These are phyloP conservation scores for Drosophila lacicola DNA, from an alignment of 2,888 invertebrate genomes.

Conservation along the genomic window DNA sequence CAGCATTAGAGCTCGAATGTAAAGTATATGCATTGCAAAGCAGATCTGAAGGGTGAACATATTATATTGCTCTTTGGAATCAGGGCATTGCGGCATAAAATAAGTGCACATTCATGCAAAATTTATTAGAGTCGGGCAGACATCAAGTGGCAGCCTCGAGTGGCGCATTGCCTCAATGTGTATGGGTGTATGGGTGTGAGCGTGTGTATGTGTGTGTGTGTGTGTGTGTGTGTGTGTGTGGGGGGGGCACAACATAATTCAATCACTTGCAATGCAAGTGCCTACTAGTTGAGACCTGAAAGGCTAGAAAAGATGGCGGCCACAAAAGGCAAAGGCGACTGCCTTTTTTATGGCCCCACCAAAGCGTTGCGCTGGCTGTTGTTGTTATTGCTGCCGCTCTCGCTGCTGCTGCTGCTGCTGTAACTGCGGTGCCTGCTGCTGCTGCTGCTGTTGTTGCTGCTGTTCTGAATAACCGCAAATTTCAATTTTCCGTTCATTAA, in stretches of 20 bases:
- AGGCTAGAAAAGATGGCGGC: slow-evolving; percentile 15
- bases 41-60: not conserved
- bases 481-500: slow-evolving; percentile 76
- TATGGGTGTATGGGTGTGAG: slow-evolving; percentile 4
- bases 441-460: slow-evolving; percentile 16
- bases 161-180: slow-evolving; percentile 14
- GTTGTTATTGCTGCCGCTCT: not conserved
- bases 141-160: slow-evolving; percentile 38
- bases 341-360: slow-evolving; percentile 32
- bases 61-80: slow-evolving; percentile 4
- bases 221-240: slow-evolving; percentile 6
- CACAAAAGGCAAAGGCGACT: slow-evolving; percentile 20
- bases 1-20: not conserved
- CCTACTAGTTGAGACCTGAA: slow-evolving; percentile 45
- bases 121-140: slow-evolving; percentile 57
- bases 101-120: slow-evolving; percentile 65
- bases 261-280: slow-evolving; percentile 70
- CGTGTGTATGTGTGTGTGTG: not conserved
- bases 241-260: slow-evolving; percentile 69
- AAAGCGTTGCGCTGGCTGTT: slow-evolving; percentile 9
- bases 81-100: slow-evolving; percentile 46
- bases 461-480: slow-evolving; percentile 64
- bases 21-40: not conserved
- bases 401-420: not conserved
- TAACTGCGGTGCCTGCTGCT: not conserved